Percentiles rank a stretch among this genome's conserved stretches.
phyloP scores from a whole-genome alignment of 2,888 invertebrate genomes.

The Thyatira batis region DNA sequence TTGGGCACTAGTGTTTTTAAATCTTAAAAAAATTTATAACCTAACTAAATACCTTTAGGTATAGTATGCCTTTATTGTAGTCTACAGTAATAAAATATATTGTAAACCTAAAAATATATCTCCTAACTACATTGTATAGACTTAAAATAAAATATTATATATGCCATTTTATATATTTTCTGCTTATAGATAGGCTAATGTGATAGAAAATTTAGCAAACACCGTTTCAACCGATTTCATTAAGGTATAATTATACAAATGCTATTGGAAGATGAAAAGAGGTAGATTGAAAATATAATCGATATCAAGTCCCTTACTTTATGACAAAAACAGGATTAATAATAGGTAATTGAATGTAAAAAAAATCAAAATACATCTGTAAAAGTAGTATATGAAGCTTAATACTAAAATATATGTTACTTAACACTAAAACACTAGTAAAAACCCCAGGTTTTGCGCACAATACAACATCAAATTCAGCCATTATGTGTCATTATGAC shows the following conservation, averaged over 20 bases:
- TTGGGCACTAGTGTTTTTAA: slow-evolving; percentile 60
- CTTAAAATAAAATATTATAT: neutral
- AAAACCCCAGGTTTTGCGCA: slow-evolving; percentile 65
- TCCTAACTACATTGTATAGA: neutral
- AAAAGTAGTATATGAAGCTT: neutral
- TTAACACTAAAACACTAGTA: slow-evolving; percentile 54
- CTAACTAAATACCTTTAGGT: neutral
- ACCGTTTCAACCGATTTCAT: slow-evolving; percentile 1
- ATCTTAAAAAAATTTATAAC: slow-evolving; percentile 7
- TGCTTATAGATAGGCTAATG: neutral
- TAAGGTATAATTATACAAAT: slow-evolving; percentile 14
- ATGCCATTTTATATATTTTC: neutral
- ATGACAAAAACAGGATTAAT: neutral
- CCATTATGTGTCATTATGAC: slow-evolving; percentile 61
- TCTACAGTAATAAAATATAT: neutral
- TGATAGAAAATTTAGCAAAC: neutral
- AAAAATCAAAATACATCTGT: neutral
- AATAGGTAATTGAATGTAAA: neutral
- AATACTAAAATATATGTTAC: slow-evolving; percentile 18
- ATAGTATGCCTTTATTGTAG: neutral
- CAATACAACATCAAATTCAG: slow-evolving; percentile 75
- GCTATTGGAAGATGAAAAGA: slow-evolving; percentile 33
- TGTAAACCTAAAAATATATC: neutral
- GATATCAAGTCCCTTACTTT: neutral
- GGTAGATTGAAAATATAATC: slow-evolving; percentile 24